phyloP scores from a whole-genome alignment of 2,888 invertebrate genomes.

The Pherbina coryleti region DNA sequence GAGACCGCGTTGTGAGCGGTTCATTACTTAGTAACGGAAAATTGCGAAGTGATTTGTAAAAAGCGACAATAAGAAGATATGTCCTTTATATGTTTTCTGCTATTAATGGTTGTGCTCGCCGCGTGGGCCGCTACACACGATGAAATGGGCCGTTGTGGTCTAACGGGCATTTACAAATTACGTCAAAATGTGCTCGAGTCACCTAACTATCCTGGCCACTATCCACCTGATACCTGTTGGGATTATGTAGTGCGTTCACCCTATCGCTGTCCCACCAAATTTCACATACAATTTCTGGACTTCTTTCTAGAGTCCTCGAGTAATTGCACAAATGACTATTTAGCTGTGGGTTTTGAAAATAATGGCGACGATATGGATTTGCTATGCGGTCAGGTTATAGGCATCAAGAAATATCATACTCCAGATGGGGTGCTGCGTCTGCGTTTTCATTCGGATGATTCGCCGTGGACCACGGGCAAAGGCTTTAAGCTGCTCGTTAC shows the following conservation, averaged over 20 bases:
- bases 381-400: constrained; percentile 71
- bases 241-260: constrained; percentile 71
- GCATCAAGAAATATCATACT: constrained; percentile 70
- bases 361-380: constrained; percentile 65
- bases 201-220: constrained; percentile 72
- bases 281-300: constrained; percentile 73
- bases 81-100: constrained; percentile 12
- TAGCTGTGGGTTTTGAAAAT: constrained; percentile 70
- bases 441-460: constrained; percentile 69
- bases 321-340: constrained; percentile 71
- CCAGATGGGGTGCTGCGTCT: constrained; percentile 70
- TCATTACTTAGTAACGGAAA: not conserved
- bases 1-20: constrained; percentile 48
- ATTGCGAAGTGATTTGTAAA: not conserved
- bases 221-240: constrained; percentile 70
- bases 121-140: constrained; percentile 55
- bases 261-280: constrained; percentile 71
- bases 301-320: constrained; percentile 71
- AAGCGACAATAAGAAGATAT: constrained; percentile 15
- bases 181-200: constrained; percentile 71
- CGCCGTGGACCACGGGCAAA: constrained; percentile 60
- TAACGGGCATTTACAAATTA: constrained; percentile 69
- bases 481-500: constrained; percentile 73
- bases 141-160: constrained; percentile 59
- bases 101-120: not conserved